Conservation (phyloP, 1,140 invertebrate genomes). For the Dreissena polymorpha region DNA sequence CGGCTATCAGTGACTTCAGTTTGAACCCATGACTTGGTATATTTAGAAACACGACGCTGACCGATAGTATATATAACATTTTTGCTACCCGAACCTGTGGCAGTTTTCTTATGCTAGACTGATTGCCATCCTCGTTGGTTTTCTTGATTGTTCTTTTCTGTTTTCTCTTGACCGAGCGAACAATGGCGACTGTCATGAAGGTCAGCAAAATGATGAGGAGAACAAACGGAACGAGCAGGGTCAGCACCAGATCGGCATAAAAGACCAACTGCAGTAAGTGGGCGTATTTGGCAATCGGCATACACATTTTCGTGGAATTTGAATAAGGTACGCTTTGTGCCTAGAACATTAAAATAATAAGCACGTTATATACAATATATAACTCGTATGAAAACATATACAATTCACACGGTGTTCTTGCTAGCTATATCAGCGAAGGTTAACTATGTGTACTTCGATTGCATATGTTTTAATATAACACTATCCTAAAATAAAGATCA, state of each 20-base stretch:
- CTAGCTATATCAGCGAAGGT: too few species aligned
- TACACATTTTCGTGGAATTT: too few species aligned
- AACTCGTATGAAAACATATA: too few species aligned
- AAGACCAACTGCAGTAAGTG: constrained; percentile 48
- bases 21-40: constrained; percentile 61
- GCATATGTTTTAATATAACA: too few species aligned
- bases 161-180: constrained; percentile 35
- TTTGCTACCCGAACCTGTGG: constrained; percentile 66
- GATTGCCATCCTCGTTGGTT: constrained; percentile 10
- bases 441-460: too few species aligned
- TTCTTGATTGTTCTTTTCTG: constrained; percentile 28
- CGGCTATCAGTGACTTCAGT: constrained; percentile 55
- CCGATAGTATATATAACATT: constrained; percentile 65
- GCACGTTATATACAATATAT: too few species aligned
- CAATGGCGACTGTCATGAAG: constrained; percentile 55
- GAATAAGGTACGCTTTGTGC: too few species aligned
- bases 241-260: constrained; percentile 62
- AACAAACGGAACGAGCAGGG: constrained; percentile 61
- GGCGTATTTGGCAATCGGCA: constrained; percentile 15
- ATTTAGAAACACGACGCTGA: constrained; percentile 63
- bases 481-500: too few species aligned
- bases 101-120: constrained; percentile 10
- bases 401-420: too few species aligned
- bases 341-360: too few species aligned
- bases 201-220: constrained; percentile 59